Conservation (phyloP, 1,140 invertebrate species). For the Drosophila triauraria region DNA sequence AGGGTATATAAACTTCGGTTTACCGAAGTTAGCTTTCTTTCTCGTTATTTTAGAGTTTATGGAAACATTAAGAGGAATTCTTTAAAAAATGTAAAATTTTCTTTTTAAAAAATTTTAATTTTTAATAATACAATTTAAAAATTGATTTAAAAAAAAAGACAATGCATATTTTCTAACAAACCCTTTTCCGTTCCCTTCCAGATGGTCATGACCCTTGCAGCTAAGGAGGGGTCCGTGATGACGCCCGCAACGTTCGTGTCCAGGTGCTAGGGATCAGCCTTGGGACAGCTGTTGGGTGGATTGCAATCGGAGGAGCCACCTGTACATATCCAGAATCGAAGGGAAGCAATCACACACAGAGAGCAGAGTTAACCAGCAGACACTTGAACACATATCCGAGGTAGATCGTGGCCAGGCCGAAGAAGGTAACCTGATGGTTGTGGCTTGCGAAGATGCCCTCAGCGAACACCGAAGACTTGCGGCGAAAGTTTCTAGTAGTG, state of each 20-base stretch:
- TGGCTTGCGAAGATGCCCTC: constrained; percentile 79
- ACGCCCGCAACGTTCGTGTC: constrained; percentile 3
- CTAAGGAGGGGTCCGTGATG: constrained; percentile 31
- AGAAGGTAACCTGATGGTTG: constrained; percentile 74
- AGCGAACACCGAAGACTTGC: constrained; percentile 83
- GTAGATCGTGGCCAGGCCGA: constrained; percentile 35
- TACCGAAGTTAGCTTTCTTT: too few species aligned
- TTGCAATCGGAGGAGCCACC: neutral
- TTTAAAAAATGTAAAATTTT: too few species aligned
- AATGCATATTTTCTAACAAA: neutral
- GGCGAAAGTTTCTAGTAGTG: constrained; percentile 84
- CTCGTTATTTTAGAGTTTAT: too few species aligned
- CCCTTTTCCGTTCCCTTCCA: constrained; percentile 5
- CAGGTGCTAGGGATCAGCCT: constrained; percentile 26
- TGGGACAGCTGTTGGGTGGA: neutral
- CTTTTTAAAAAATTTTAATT: too few species aligned
- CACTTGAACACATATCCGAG: constrained; percentile 29
- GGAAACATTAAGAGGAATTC: too few species aligned
- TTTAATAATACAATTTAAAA: too few species aligned
- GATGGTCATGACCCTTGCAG: constrained; percentile 35
- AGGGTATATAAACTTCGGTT: too few species aligned
- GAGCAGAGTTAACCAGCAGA: neutral
- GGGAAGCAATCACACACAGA: too few species aligned
- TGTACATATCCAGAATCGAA: neutral
- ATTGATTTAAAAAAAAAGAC: too few species aligned